Base-by-base conservation (phyloP, 2,797 vertebrate species). In the Chelidonichthys spinosus region DNA sequence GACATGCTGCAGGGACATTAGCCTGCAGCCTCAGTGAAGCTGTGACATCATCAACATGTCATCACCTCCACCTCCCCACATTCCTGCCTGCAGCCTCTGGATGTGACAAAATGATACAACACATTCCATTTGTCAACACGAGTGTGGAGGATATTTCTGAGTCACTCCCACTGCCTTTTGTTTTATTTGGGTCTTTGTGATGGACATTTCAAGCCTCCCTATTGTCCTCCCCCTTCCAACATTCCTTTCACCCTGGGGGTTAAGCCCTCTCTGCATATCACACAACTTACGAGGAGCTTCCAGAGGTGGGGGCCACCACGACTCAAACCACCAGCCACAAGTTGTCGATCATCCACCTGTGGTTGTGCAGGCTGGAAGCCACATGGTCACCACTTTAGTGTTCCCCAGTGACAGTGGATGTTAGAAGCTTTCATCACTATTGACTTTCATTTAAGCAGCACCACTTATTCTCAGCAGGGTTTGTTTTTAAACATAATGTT, bases 121-220 rank as follows among this genome's bases (percentile, higher is more conserved):
- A 68, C 82, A 79, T 84, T 82, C 70, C 42, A 35, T 62, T 17
- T 69, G 43, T 76, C 46, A 62, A 56, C 52, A 58, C 11, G 13
- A 67, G 72, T 88, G 83, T 71, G 67, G 73, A 81, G 72, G 72
- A n/a, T 65, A 59, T 71, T 73, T 77, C 58, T 42, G 40, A 71
- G 68, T 74, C 79, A 54, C 68, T 69, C 66, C 73, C 50, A 68
- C 68, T 63, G 77, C 40, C 79, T 78, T 90, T 91, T 89, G 81
- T 89, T 87, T 88, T 65, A 74, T 79, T 74, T 83, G 11, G 6
- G 54, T 77, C 74, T 84, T 92, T 93, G 90, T 92, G 79, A 90
- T 86, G 84, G 86, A 82, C 87, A 90, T 90, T 82, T 83, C 61
- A 76, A 68, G 63, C 54, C 47, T 13, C 56, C 63, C 56, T 59